phyloP scores from a whole-genome alignment of 1,140 invertebrate species.

The Trichoplusia ni region DNA sequence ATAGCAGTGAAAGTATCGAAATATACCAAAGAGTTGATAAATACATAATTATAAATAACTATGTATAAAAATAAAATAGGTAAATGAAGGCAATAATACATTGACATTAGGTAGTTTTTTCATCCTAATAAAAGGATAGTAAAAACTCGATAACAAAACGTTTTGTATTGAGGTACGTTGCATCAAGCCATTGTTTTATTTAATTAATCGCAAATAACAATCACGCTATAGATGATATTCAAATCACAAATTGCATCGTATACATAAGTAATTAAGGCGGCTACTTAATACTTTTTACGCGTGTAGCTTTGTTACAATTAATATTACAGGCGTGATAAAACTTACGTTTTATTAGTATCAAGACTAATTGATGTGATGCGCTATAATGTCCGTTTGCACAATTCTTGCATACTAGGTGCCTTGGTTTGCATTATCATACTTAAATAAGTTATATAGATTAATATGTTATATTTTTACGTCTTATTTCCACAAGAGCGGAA shows the following conservation, averaged over 20 bases:
- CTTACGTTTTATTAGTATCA: not conserved
- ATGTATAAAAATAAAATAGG: too few species aligned
- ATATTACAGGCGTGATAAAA: not conserved
- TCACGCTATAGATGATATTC: constrained; percentile 8
- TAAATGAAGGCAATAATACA: too few species aligned
- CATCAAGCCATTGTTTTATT: constrained; percentile 21
- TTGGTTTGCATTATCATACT: not conserved
- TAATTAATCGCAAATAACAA: constrained; percentile 18
- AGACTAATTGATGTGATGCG: not conserved
- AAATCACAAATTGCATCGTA: not conserved
- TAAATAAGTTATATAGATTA: not conserved
- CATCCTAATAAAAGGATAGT: not conserved
- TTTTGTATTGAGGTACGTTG: constrained; percentile 4
- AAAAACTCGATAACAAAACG: constrained; percentile 17
- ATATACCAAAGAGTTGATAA: too few species aligned
- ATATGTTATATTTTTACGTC: too few species aligned
- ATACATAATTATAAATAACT: not conserved
- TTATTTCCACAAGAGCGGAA: too few species aligned
- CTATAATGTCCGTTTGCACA: too few species aligned
- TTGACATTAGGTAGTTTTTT: not conserved
- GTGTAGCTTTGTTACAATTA: not conserved
- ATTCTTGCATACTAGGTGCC: too few species aligned
- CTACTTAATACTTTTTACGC: constrained; percentile 1
- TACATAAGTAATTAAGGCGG: not conserved
- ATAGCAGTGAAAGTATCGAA: too few species aligned